A percentile compares a stretch with the other conserved stretches of the same genome.
These are phyloP conservation scores for Cloeon dipterum DNA, from an alignment of 2,888 invertebrate genomes.

Conservation along the genomic window DNA sequence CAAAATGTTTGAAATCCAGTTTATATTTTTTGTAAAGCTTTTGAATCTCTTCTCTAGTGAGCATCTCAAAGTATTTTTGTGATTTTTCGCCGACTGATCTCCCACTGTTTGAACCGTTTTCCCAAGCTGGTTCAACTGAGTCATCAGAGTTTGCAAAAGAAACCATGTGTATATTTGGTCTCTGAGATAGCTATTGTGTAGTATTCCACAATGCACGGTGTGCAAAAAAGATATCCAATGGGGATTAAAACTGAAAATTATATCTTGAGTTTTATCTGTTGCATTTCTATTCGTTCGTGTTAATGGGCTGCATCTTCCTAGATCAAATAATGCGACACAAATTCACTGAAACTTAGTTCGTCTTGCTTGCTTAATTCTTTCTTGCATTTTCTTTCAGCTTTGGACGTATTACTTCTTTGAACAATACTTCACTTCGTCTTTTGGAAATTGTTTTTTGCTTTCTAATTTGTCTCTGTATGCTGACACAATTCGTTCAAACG, in stretches of 20 bases:
- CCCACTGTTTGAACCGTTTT: constrained; percentile 14
- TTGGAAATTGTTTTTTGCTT: too few species aligned
- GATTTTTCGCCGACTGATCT: constrained; percentile 12
- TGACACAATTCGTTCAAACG: constrained; percentile 30
- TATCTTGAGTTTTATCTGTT: constrained; percentile 12
- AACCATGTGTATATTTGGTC: too few species aligned
- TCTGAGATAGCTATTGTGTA: constrained; percentile 25
- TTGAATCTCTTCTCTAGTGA: constrained; percentile 15
- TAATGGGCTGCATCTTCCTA: constrained; percentile 20
- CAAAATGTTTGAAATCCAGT: constrained; percentile 27
- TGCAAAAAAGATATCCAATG: constrained; percentile 32
- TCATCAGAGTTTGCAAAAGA: constrained; percentile 14
- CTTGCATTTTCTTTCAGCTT: too few species aligned
- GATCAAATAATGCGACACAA: constrained; percentile 23
- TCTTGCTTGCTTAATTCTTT: constrained; percentile 27
- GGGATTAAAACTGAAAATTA: constrained; percentile 20
- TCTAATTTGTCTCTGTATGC: constrained; percentile 33
- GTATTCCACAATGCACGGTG: constrained; percentile 28
- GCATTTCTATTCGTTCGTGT: constrained; percentile 20
- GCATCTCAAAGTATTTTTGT: constrained; percentile 19
- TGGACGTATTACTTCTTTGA: too few species aligned
- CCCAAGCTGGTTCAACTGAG: constrained; percentile 16
- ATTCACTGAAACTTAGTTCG: constrained; percentile 28
- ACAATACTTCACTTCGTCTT: too few species aligned
- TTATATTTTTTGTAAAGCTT: constrained; percentile 22